Percentiles rank a stretch among this genome's conserved stretches.
Conservation (phyloP, 2,888 invertebrate species). For the Cataglyphis livida region DNA sequence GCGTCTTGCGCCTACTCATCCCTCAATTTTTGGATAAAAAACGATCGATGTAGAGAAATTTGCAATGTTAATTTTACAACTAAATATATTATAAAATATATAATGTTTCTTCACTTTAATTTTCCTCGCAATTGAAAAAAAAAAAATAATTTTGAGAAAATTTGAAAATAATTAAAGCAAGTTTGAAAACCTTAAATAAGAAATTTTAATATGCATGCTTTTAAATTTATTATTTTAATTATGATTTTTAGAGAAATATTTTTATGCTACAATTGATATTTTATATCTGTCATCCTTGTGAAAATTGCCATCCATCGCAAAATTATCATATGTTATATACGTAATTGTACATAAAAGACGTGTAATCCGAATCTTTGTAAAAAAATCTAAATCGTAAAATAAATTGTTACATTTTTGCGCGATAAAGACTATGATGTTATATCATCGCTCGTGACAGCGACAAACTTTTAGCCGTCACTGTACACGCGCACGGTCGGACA, state of each 20-base stretch:
- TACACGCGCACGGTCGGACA: conserved; percentile 17
- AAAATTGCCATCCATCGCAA: not conserved
- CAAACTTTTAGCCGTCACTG: conserved; percentile 32
- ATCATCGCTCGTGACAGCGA: not conserved
- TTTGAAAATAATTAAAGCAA: not conserved
- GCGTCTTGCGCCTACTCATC: not conserved
- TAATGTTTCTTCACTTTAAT: not conserved
- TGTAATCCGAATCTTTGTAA: not conserved
- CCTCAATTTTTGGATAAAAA: not conserved
- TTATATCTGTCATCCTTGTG: not conserved
- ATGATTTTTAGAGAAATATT: not conserved
- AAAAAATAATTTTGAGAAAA: not conserved
- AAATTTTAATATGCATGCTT: too few relatives aligned
- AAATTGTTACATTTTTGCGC: not conserved
- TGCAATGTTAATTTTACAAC: not conserved
- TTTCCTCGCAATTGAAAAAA: not conserved
- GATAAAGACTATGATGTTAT: not conserved
- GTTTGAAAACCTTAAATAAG: not conserved
- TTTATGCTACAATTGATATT: not conserved
- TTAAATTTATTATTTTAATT: too few relatives aligned
- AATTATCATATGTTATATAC: not conserved
- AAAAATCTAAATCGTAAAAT: not conserved
- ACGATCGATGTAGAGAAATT: not conserved
- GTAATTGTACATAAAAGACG: not conserved
- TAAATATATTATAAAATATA: not conserved